A percentile compares a stretch with the other conserved stretches of the same genome.
These are phyloP conservation scores for Cepaea hortensis DNA, from an alignment of 2,888 invertebrate genomes.

Conservation along the genomic window DNA sequence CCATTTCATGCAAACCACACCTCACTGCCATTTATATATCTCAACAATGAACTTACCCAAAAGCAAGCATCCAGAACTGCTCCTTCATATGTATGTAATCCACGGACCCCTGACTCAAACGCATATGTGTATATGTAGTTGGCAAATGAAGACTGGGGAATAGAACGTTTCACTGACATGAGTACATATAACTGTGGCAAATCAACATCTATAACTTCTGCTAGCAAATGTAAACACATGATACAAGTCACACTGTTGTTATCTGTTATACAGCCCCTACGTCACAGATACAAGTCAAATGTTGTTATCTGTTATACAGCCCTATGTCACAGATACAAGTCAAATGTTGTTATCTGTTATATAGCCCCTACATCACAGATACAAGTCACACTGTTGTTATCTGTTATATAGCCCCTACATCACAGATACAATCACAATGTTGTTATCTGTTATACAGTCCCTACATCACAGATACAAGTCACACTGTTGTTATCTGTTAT, in stretches of 20 bases:
- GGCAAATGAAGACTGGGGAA: slow-evolving; percentile 76
- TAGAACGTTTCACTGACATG: not conserved
- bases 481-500: too few species aligned
- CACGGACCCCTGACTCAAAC: slow-evolving; percentile 72
- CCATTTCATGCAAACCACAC: too few species aligned
- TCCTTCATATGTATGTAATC: slow-evolving; percentile 74
- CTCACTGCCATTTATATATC: too few species aligned
- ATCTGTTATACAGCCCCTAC: not conserved
- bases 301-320: not conserved
- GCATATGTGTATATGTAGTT: slow-evolving; percentile 78
- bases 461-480: too few species aligned
- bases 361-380: too few species aligned
- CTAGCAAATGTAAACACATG: not conserved
- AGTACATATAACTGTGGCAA: not conserved
- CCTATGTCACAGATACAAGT: too few species aligned
- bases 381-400: too few species aligned
- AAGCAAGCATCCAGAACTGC: slow-evolving; percentile 77
- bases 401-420: too few species aligned
- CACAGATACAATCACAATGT: too few species aligned
- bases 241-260: not conserved
- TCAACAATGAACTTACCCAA: slow-evolving; percentile 73
- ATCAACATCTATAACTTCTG: not conserved
- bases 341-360: too few species aligned
- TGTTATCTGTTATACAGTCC: too few species aligned
- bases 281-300: not conserved